These are phyloP conservation scores for Lonchura striata DNA, from an alignment of 2,113 vertebrate species.

Conservation along the genomic window DNA sequence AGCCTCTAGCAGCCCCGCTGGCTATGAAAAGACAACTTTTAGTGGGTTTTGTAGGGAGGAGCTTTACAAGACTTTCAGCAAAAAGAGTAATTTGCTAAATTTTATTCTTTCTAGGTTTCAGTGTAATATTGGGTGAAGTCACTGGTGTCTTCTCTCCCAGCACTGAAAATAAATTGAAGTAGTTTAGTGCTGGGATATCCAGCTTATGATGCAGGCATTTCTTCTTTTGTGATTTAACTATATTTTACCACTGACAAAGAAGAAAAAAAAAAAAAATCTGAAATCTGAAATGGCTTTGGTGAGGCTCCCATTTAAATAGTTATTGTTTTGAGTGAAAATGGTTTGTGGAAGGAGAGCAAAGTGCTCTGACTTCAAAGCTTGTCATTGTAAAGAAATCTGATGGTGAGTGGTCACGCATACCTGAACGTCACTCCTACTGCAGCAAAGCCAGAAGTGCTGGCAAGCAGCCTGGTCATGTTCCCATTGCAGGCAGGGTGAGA, in stretches of 20 bases:
- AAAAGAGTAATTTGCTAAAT: not conserved
- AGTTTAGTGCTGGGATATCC: not conserved
- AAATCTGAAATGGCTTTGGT: not conserved
- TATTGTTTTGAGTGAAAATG: slow-evolving; percentile 56
- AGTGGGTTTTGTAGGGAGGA: not conserved
- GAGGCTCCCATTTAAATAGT: slow-evolving; percentile 7
- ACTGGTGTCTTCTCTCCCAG: not conserved
- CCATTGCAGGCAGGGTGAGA: not conserved
- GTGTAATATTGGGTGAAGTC: not conserved
- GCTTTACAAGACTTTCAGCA: not conserved
- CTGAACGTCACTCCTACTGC: slow-evolving; percentile 41
- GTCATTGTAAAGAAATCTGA: slow-evolving; percentile 51
- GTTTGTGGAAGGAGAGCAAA: slow-evolving; percentile 57
- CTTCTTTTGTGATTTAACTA: not conserved
- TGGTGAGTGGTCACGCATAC: slow-evolving; percentile 59
- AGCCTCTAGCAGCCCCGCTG: not conserved
- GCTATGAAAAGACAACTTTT: not conserved
- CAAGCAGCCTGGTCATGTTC: slow-evolving; percentile 3
- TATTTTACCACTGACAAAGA: not conserved
- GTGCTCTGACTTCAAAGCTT: slow-evolving; percentile 58
- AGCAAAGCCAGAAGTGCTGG: slow-evolving; percentile 44
- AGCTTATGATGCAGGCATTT: not conserved
- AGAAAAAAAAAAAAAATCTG: not conserved
- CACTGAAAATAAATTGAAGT: not conserved
- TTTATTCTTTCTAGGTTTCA: not conserved